These are phyloP conservation scores for Sepioteuthis lessoniana DNA, from an alignment of 2,888 invertebrate species.

Conservation along the genomic window DNA sequence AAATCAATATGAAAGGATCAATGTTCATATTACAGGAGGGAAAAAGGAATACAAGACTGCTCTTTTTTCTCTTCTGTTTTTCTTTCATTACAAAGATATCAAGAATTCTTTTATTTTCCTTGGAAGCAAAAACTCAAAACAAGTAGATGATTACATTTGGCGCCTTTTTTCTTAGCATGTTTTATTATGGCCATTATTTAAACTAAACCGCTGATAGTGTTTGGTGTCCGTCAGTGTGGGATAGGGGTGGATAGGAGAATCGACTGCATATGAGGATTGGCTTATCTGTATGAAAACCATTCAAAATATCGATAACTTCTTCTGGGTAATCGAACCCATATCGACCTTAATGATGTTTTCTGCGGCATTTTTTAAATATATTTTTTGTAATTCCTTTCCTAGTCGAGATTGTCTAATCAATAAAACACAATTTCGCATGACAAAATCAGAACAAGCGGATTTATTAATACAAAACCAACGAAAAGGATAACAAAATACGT, in stretches of 20 bases:
- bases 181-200: neutral
- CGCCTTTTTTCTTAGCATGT: neutral
- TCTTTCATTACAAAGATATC: neutral
- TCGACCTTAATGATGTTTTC: neutral
- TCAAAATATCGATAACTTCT: neutral
- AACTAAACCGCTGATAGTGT: neutral
- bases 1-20: neutral
- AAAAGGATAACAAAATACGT: neutral
- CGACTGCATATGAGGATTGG: neutral
- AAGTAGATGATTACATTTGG: neutral
- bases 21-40: neutral
- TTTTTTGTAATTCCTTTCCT: neutral
- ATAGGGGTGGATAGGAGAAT: neutral
- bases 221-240: neutral
- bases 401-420: neutral
- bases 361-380: neutral
- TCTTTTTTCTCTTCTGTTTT: neutral
- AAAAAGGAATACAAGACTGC: too few relatives aligned
- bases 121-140: neutral
- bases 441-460: neutral
- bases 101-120: neutral
- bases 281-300: neutral
- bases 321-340: neutral
- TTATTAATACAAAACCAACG: neutral
- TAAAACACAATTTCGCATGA: neutral